Conservation (phyloP, 2,797 vertebrate genomes). For the Discoglossus pictus region DNA sequence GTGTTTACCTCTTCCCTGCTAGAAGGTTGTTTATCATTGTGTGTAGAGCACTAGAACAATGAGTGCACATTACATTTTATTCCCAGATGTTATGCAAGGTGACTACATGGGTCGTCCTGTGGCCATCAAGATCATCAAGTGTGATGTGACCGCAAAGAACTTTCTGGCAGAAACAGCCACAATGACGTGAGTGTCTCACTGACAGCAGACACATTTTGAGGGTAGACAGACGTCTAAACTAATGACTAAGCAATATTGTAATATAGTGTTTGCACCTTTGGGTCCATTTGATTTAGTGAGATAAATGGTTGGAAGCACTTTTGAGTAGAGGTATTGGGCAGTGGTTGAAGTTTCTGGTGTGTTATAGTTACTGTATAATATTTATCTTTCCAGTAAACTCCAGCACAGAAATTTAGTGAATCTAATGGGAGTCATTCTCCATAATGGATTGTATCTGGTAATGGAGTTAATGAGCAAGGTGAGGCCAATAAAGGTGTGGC, state of each 20-base stretch:
- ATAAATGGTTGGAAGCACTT: no score
- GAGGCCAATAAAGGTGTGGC: not conserved
- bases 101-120: constrained; percentile 86
- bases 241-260: no score
- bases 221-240: not conserved
- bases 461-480: constrained; percentile 94
- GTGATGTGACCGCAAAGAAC: constrained; percentile 85
- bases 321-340: not conserved
- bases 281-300: no score
- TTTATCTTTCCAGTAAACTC: constrained; percentile 77
- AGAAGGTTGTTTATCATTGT: no score
- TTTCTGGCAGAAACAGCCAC: constrained; percentile 86
- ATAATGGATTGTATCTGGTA: constrained; percentile 87
- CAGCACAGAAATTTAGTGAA: constrained; percentile 87
- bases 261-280: no score
- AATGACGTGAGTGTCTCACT: constrained; percentile 81
- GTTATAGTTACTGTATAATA: not conserved
- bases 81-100: constrained; percentile 78
- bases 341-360: not conserved
- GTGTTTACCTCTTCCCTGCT: not conserved
- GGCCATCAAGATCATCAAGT: constrained; percentile 91
- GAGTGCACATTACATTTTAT: no score
- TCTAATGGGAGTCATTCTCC: constrained; percentile 84
- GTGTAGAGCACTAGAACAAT: no score
- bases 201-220: not conserved